Percentiles rank a stretch among this genome's conserved stretches.
These are phyloP conservation scores for Columbina picui DNA, from an alignment of 2,113 vertebrate genomes.

Conservation along the genomic window DNA sequence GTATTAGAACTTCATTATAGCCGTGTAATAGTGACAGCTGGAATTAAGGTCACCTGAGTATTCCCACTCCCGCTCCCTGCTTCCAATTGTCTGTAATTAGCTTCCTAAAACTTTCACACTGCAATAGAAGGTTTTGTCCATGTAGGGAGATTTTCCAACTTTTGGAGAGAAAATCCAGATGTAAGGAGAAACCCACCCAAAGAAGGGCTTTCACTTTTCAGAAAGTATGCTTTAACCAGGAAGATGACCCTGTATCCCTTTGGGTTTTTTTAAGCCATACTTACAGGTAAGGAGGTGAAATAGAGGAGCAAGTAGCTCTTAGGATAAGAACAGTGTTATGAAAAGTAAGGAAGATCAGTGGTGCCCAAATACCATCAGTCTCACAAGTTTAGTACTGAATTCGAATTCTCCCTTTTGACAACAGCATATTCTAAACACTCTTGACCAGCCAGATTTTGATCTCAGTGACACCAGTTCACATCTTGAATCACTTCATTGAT, in stretches of 20 bases:
- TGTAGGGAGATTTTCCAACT: background rate
- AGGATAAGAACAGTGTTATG: background rate
- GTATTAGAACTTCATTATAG: slow-evolving; percentile 36
- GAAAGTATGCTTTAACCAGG: background rate
- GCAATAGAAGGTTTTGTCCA: background rate
- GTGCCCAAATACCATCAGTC: background rate
- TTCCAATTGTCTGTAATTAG: slow-evolving; percentile 62
- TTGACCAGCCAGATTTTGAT: background rate
- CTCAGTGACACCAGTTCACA: slow-evolving; percentile 5
- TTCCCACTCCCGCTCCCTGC: slow-evolving; percentile 27
- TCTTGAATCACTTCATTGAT: slow-evolving; percentile 47
- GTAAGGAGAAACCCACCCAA: background rate
- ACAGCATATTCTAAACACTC: background rate
- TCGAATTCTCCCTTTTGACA: background rate
- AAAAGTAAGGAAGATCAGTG: background rate
- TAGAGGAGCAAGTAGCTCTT: background rate
- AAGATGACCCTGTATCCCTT: background rate
- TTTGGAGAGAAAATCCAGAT: background rate
- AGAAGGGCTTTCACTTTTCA: background rate
- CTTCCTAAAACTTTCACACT: slow-evolving; percentile 59
- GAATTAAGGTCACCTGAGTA: slow-evolving; percentile 58
- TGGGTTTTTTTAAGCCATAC: background rate
- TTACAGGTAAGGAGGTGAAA: background rate
- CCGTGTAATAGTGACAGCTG: slow-evolving; percentile 7
- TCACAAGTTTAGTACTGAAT: background rate